These are phyloP conservation scores for Timema podura DNA, from an alignment of 2,888 invertebrate genomes.

Conservation along the genomic window DNA sequence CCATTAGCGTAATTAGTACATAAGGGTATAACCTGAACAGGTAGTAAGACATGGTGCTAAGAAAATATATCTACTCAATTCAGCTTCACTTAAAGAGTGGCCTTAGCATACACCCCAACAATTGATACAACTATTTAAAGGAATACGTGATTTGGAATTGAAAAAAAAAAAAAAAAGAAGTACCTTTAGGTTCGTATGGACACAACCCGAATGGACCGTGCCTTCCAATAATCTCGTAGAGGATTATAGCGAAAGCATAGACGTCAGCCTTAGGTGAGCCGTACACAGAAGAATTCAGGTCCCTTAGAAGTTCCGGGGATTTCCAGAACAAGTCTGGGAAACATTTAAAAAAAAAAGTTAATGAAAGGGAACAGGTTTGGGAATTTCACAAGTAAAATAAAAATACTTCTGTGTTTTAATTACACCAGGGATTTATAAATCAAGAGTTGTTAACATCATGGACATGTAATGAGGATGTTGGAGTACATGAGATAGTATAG, in stretches of 20 bases:
- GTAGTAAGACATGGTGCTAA: too few species aligned
- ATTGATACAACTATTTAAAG: too few species aligned
- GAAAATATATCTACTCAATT: too few species aligned
- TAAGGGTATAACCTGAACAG: too few species aligned
- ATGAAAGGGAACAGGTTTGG: not conserved
- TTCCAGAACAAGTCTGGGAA: slow-evolving; percentile 85
- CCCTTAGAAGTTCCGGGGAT: slow-evolving; percentile 86
- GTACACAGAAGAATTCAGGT: slow-evolving; percentile 60
- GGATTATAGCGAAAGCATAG: slow-evolving; percentile 93
- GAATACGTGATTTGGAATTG: not conserved
- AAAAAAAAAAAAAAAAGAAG: slow-evolving; percentile 14
- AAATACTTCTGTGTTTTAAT: not conserved
- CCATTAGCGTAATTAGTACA: too few species aligned
- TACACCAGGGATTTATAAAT: too few species aligned
- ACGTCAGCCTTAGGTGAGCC: slow-evolving; percentile 91
- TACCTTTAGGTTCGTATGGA: slow-evolving; percentile 79
- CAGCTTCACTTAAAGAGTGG: too few species aligned
- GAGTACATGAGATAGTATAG: too few species aligned
- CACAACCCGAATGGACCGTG: slow-evolving; percentile 84
- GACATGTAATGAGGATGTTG: too few species aligned
- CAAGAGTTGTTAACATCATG: not conserved
- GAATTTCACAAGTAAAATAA: not conserved
- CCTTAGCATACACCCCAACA: too few species aligned
- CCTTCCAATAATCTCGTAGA: slow-evolving; percentile 89
- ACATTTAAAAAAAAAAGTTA: slow-evolving; percentile 17